Base-by-base conservation (phyloP, 1,140 invertebrate species). In the Saccostrea glomerata region DNA sequence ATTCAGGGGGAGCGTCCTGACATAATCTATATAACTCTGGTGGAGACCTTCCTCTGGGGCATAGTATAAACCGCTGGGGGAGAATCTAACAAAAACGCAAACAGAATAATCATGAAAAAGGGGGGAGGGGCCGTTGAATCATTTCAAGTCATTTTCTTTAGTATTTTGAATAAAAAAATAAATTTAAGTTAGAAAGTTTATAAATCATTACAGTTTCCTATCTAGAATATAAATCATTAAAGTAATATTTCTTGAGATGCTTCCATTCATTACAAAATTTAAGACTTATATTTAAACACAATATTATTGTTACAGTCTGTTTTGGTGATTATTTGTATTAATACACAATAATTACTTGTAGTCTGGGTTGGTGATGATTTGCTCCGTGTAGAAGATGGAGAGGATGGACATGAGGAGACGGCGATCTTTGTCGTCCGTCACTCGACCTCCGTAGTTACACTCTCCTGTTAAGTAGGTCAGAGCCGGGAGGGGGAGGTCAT, bases 381-480 rank as follows among this genome's bases (percentile, higher is more conserved):
- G 85, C 56, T 90, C 89, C 60, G 86, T 92, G 90, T 93, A 95
- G 91, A 94, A 94, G 85, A 94, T 94, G 47, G 92, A 91, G 12
- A 95, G 91, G 0, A 95, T 87, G 5, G 94, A 94, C 20, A 92
- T 90, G 0, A 95, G 92, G 23, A 77, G 70, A 63, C 95, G 92
- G 73, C 94, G 90, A 87, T 95, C 95, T 90, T 95, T 95, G 90
- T 95, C 95, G 84, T 95, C 95, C 47, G 95, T 95, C 7, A 95
- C 95, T 90, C 95, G 92, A 47, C 95, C 95, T 20, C 98, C 98
- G 94, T 99, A 99, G 94, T 99, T 98, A 20, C 99, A 98, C 95
- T 99, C 98, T 47, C 98, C 98, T 66, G 99, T 97, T 87, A 95
- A 92, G 84, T 95, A 95, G 13, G 92, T 92, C n/a, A 95, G 87